Evolutionary conservation across 2,888 invertebrate species (phyloP).

Genomic region (Hermaeophaga mercurialis): DNA sequence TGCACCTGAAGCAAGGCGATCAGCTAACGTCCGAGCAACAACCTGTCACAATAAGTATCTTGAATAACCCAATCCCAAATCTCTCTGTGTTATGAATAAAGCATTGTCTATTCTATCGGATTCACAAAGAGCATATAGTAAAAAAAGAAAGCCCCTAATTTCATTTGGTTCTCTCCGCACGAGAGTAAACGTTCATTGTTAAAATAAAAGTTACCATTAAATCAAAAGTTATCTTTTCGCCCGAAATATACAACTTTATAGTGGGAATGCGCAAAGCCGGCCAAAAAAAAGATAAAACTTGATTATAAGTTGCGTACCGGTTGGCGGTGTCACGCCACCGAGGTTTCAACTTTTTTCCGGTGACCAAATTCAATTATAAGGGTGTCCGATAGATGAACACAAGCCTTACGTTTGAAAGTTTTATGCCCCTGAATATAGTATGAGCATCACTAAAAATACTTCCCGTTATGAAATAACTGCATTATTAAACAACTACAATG

Average conservation of each 20-base stretch:
- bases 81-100: not conserved
- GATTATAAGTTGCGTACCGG: constrained; percentile 25
- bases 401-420: constrained; percentile 6
- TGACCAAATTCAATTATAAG: constrained; percentile 17
- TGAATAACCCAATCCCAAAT: not conserved
- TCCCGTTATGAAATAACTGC: not conserved
- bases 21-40: no score
- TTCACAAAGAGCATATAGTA: constrained; percentile 5
- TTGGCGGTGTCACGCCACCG: constrained; percentile 19
- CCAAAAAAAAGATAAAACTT: constrained; percentile 21
- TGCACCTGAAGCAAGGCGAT: no score
- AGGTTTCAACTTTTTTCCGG: constrained; percentile 15
- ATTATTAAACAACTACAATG: no score
- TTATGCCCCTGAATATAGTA: constrained; percentile 11
- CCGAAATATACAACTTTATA: constrained; percentile 23
- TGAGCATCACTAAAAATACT: not conserved
- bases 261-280: constrained; percentile 20
- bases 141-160: constrained; percentile 22
- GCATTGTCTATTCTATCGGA: not conserved
- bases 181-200: constrained; percentile 20
- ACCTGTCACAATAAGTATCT: no score
- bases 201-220: constrained; percentile 30
- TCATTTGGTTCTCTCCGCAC: constrained; percentile 16
- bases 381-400: constrained; percentile 13
- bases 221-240: constrained; percentile 29